Evolutionary conservation across 2,888 invertebrate species (phyloP).

Genomic region (Agrotis segetum): DNA sequence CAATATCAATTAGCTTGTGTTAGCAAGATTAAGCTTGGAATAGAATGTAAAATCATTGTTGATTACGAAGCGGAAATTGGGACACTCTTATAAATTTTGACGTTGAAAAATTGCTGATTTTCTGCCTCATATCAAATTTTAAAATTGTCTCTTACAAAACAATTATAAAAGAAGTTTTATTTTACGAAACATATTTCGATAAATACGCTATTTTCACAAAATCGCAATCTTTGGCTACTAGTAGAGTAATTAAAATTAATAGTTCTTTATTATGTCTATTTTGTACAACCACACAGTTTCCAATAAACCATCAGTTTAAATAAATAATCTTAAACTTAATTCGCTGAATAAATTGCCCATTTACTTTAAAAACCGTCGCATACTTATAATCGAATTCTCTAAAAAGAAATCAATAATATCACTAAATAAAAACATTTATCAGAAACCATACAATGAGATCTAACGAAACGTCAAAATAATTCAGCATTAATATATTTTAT

Average conservation of each 20-base stretch:
- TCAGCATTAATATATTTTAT: constrained; percentile 54
- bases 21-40: not conserved
- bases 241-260: too few species aligned
- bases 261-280: not conserved
- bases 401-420: constrained; percentile 52
- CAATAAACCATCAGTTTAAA: not conserved
- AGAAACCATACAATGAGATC: constrained; percentile 23
- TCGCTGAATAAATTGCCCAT: not conserved
- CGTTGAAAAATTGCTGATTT: too few species aligned
- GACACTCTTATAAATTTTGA: too few species aligned
- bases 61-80: too few species aligned
- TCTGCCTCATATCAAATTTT: too few species aligned
- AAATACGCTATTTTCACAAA: too few species aligned
- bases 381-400: constrained; percentile 9
- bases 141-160: too few species aligned
- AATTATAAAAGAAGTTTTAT: too few species aligned
- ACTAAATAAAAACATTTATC: constrained; percentile 51
- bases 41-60: too few species aligned
- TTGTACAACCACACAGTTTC: too few species aligned
- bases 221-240: too few species aligned
- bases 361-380: constrained; percentile 14
- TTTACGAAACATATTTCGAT: too few species aligned
- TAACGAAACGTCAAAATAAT: constrained; percentile 53
- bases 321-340: constrained; percentile 18
- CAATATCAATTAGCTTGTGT: constrained; percentile 20